Conservation (phyloP, 1,140 invertebrate genomes). For the Lepidurus arcticus region DNA sequence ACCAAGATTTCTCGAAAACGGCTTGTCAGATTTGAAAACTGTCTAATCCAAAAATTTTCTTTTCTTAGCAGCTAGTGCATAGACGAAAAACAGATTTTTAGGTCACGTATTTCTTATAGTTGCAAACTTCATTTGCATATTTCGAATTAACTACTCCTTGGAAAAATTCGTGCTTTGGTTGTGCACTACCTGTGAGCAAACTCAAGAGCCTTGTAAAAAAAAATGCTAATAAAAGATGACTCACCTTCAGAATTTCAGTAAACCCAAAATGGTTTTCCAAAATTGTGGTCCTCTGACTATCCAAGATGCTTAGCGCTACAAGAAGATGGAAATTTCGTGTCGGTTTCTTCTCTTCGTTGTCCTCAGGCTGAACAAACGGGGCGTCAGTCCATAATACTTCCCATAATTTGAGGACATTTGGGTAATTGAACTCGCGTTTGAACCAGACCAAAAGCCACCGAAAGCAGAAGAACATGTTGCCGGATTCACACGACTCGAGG, state of each 20-base stretch:
- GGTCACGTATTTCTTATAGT: too few species aligned
- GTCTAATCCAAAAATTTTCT: too few species aligned
- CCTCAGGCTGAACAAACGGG: slow-evolving; percentile 48
- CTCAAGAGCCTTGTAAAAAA: too few species aligned
- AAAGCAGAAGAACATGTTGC: slow-evolving; percentile 99
- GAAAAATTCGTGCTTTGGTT: too few species aligned
- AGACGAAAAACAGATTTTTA: too few species aligned
- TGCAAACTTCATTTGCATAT: too few species aligned
- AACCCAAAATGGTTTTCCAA: slow-evolving; percentile 89
- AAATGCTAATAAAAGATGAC: slow-evolving; percentile 30
- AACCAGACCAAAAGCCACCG: slow-evolving; percentile 81
- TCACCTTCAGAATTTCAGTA: slow-evolving; percentile 91
- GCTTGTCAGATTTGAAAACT: too few species aligned
- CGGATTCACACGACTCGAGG: slow-evolving; percentile 83
- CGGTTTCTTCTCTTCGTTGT: neutral
- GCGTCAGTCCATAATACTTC: slow-evolving; percentile 84
- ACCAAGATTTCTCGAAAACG: too few species aligned
- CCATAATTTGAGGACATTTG: slow-evolving; percentile 68
- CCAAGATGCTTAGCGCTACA: slow-evolving; percentile 82
- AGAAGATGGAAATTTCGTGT: slow-evolving; percentile 70
- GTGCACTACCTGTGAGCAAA: too few species aligned
- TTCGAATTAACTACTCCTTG: too few species aligned
- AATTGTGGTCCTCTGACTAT: slow-evolving; percentile 73
- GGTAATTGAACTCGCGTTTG: slow-evolving; percentile 68
- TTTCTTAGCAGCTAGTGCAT: too few species aligned